Percentiles rank a stretch among this genome's conserved stretches.
phyloP scores from a whole-genome alignment of 2,888 invertebrate genomes.

The Chymomyza procnemis region DNA sequence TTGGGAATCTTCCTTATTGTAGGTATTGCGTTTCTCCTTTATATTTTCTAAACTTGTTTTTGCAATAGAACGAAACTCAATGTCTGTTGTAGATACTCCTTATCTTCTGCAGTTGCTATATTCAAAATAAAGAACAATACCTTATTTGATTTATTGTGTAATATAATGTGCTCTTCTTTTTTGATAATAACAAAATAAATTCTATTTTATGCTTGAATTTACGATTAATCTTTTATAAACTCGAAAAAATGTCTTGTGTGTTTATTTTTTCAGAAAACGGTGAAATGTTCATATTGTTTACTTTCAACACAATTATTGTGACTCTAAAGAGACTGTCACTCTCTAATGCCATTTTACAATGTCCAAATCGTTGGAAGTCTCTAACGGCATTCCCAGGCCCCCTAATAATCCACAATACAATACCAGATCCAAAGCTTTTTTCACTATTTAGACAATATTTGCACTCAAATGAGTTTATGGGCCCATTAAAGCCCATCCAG shows the following conservation, averaged over 20 bases:
- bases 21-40: too few relatives aligned
- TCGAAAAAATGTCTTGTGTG: neutral
- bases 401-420: neutral
- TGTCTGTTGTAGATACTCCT: too few relatives aligned
- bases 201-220: neutral
- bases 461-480: constrained; percentile 18
- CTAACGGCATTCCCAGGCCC: neutral
- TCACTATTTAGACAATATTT: neutral
- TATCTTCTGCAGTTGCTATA: too few relatives aligned
- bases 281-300: neutral
- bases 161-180: too few relatives aligned
- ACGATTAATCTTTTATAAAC: neutral
- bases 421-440: neutral
- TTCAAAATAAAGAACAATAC: too few relatives aligned
- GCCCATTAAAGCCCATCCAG: constrained; percentile 2
- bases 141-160: too few relatives aligned
- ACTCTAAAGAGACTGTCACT: neutral
- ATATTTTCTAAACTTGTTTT: too few relatives aligned
- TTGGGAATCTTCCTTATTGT: too few relatives aligned
- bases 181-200: too few relatives aligned
- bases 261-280: neutral
- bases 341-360: neutral
- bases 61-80: too few relatives aligned
- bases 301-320: neutral
- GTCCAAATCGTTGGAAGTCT: neutral